Evolutionary conservation across 1,140 invertebrate species (phyloP), one percentile per base, ranked within the genome.

Genomic region (Lucilia sericata): DNA sequence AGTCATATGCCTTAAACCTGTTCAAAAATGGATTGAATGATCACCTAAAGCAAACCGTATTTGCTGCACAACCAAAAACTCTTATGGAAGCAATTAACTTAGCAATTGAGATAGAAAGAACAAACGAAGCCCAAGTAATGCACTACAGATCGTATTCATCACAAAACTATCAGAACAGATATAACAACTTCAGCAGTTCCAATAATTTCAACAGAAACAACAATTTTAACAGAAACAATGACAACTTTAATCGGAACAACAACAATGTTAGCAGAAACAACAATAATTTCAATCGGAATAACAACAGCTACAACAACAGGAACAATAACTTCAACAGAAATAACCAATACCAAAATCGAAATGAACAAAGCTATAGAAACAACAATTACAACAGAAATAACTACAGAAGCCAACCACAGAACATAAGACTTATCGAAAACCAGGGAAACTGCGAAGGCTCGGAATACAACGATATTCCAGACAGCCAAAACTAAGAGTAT

Each of bases 21-120:
- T 70, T 70, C 60, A 70, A 70, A 70, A 70, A 70, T 70, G 60
- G 60, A 19, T 70, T 70, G 60, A 70, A 70, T 70, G 60, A 70
- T n/a, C 60, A 70, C 5, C 19, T 70, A 10, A 70, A 70, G 19
- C 60, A 19, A 21, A 70, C 19, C 19, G 19, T 70, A 19, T 70
- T 70, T 21, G 60, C 60, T 70, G 17, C 60, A 5, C 60, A 70
- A 70, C 60, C 60, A 19, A 70, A 70, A 10, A 70, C 60, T 4
- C 60, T 70, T 9, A 10, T 70, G 8, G 60, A 70, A 70, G 60
- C 60, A 21, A 70, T 70, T 21, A 70, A 70, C 19, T 21, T 70
- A n/a, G 60, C n/a, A 70, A 19, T 13, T 70, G 60, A 70, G 19
- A 19, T 70, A 2, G 60, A 70, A 10, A 5, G 10, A 70, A 70